Conservation (phyloP, 2,113 vertebrate species). For the Spea multiplicata region DNA sequence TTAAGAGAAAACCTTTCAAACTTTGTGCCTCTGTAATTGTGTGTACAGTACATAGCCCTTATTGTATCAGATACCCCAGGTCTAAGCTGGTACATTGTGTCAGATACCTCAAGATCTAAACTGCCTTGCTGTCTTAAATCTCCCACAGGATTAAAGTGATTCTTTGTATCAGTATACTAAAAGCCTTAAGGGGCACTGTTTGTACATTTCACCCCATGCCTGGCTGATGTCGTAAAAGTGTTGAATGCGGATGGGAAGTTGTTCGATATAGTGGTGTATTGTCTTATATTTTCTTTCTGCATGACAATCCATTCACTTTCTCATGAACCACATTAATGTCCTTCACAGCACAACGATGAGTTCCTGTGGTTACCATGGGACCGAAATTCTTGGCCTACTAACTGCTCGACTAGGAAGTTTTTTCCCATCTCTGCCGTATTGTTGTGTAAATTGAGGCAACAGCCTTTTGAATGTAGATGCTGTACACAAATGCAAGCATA, state of each 20-base stretch:
- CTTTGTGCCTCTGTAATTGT: no score
- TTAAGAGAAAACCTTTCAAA: no score
- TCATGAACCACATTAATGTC: slow-evolving; percentile 28
- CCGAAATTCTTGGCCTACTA: slow-evolving; percentile 40
- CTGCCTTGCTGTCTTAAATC: neutral
- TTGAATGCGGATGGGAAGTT: slow-evolving; percentile 19
- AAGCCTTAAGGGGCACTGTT: neutral
- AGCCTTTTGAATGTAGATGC: slow-evolving; percentile 41
- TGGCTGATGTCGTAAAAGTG: slow-evolving; percentile 22
- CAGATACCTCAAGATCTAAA: neutral
- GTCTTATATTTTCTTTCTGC: slow-evolving; percentile 26
- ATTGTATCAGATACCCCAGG: neutral
- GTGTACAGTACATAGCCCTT: no score
- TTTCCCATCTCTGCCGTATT: slow-evolving; percentile 39
- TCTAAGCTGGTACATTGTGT: neutral
- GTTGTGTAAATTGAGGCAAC: slow-evolving; percentile 43
- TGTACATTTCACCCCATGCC: neutral
- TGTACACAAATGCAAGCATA: no score
- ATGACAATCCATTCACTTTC: slow-evolving; percentile 35
- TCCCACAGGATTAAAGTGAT: neutral
- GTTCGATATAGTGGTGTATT: slow-evolving; percentile 39
- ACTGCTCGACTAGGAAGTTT: slow-evolving; percentile 1
- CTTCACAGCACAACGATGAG: slow-evolving; percentile 32
- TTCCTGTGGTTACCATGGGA: slow-evolving; percentile 33
- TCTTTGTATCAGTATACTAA: neutral